A percentile compares a stretch with the other conserved stretches of the same genome.
These are phyloP conservation scores for Oncorhynchus keta DNA, from an alignment of 2,113 vertebrate species.

Conservation along the genomic window DNA sequence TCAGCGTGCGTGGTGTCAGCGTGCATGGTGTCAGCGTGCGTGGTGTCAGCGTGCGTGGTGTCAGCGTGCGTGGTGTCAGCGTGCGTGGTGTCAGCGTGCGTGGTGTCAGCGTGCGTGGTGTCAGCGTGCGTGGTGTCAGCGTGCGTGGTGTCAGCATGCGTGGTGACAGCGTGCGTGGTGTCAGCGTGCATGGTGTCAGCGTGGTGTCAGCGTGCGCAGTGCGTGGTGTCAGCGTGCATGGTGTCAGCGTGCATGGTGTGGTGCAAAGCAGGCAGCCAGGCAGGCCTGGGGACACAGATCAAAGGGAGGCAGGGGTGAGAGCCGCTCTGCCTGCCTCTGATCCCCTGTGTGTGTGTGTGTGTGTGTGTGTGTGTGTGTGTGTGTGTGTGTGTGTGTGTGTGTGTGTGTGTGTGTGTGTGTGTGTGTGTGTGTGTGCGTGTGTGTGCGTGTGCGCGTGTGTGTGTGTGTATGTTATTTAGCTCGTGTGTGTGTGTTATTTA, in stretches of 20 bases:
- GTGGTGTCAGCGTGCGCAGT: too few relatives aligned
- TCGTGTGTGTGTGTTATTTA: neutral
- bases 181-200: constrained; percentile 23
- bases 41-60: too few relatives aligned
- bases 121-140: too few relatives aligned
- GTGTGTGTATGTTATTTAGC: constrained; percentile 42
- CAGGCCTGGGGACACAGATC: constrained; percentile 98
- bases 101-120: too few relatives aligned
- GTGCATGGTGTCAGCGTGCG: too few relatives aligned
- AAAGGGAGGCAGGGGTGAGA: constrained; percentile 88
- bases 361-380: neutral
- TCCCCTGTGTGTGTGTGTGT: constrained; percentile 60
- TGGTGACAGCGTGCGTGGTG: constrained; percentile 2
- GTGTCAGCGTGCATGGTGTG: constrained; percentile 18
- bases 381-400: constrained; percentile 16
- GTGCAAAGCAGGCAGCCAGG: constrained; percentile 80
- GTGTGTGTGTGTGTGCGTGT: neutral
- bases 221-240: too few relatives aligned
- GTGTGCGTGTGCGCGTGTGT: neutral
- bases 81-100: too few relatives aligned
- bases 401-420: constrained; percentile 29
- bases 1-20: too few relatives aligned
- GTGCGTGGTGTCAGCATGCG: too few relatives aligned
- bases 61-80: too few relatives aligned
- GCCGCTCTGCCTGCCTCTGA: constrained; percentile 85